A percentile compares a stretch with the other conserved stretches of the same genome.
Evolutionary conservation across 2,888 invertebrate genomes (phyloP).

Genomic region (Drosophila flavopinicola): DNA sequence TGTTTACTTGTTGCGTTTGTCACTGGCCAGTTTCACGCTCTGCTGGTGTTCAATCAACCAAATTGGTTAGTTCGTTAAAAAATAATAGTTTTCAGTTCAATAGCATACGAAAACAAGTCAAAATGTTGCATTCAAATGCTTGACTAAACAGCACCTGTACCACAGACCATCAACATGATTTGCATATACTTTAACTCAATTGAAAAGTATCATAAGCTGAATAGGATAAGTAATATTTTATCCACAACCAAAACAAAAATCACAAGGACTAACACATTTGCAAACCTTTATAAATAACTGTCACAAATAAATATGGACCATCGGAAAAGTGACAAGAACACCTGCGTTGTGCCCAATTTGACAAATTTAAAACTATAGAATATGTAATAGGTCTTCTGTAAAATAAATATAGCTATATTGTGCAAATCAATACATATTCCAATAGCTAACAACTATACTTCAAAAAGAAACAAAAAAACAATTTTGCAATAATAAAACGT

Average conservation of each 20-base stretch:
- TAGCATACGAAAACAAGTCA: slow-evolving; percentile 2
- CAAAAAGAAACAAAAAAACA: not conserved
- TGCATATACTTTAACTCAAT: too few species aligned
- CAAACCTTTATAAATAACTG: not conserved
- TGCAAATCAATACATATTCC: slow-evolving; percentile 15
- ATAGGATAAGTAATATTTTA: too few species aligned
- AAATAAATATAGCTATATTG: slow-evolving; percentile 16
- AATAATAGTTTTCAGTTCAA: slow-evolving; percentile 58
- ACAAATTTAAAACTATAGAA: slow-evolving; percentile 8
- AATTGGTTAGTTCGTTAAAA: slow-evolving; percentile 70
- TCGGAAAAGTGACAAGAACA: not conserved
- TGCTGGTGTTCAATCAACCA: slow-evolving; percentile 67
- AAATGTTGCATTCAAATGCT: not conserved
- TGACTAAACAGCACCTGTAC: slow-evolving; percentile 10
- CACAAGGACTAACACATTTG: too few species aligned
- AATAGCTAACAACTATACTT: slow-evolving; percentile 8
- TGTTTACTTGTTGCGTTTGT: slow-evolving; percentile 50
- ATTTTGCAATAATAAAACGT: slow-evolving; percentile 17
- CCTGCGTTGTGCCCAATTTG: not conserved
- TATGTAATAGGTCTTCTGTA: not conserved
- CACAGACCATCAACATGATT: not conserved
- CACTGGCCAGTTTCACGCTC: slow-evolving; percentile 34
- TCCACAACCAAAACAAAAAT: too few species aligned
- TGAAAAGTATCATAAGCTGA: too few species aligned
- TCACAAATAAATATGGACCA: not conserved